phyloP scores from a whole-genome alignment of 2,888 invertebrate species.

The Acleris cristana region DNA sequence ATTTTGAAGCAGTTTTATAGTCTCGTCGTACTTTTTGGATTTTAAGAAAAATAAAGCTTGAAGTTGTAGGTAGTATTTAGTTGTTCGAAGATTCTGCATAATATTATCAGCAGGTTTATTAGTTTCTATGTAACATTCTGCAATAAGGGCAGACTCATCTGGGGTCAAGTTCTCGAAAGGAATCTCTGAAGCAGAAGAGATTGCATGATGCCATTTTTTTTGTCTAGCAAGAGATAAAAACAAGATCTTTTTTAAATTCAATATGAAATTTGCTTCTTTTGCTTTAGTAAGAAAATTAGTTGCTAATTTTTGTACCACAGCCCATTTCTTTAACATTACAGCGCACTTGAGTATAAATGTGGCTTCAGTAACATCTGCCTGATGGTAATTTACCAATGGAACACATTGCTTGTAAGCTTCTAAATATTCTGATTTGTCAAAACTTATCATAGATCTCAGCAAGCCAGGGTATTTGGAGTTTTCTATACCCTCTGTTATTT shows the following conservation, averaged over 20 bases:
- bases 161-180: constrained; percentile 52
- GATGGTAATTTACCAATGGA: constrained; percentile 70
- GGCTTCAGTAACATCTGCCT: constrained; percentile 65
- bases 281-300: constrained; percentile 69
- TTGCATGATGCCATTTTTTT: constrained; percentile 81
- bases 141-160: constrained; percentile 61
- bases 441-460: constrained; percentile 84
- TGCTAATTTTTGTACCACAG: constrained; percentile 68
- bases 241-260: constrained; percentile 59
- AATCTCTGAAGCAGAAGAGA: constrained; percentile 62
- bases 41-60: constrained; percentile 78
- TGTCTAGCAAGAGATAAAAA: constrained; percentile 66
- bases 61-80: constrained; percentile 67
- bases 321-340: constrained; percentile 72
- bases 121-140: constrained; percentile 68
- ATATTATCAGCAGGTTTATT: constrained; percentile 58
- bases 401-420: constrained; percentile 81
- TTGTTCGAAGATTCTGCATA: constrained; percentile 57
- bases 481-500: constrained; percentile 81
- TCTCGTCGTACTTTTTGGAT: constrained; percentile 79
- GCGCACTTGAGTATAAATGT: constrained; percentile 71
- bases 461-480: constrained; percentile 85
- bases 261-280: constrained; percentile 57
- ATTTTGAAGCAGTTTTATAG: constrained; percentile 78
- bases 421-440: constrained; percentile 77